Conservation (phyloP, 2,888 invertebrate species). For the Apodemia duryi region DNA sequence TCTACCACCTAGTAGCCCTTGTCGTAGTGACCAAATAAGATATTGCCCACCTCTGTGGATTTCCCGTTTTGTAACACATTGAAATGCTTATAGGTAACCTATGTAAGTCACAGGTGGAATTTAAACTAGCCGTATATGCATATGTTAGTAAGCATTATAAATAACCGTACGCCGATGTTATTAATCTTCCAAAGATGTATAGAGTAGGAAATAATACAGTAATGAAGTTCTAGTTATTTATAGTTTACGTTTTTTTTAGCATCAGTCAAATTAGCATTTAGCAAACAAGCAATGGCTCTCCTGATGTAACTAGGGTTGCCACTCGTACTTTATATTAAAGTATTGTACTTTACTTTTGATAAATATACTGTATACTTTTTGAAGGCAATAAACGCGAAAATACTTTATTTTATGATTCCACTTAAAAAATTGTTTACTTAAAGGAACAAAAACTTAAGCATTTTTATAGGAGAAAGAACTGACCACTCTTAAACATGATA, state of each 20-base stretch:
- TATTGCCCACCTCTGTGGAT: not conserved
- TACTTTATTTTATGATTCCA: too few relatives aligned
- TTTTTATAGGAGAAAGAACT: too few relatives aligned
- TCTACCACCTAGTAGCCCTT: not conserved
- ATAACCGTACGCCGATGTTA: not conserved
- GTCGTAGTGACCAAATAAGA: not conserved
- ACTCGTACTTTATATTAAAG: too few relatives aligned
- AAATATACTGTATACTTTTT: too few relatives aligned
- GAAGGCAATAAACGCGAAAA: too few relatives aligned
- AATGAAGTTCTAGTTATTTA: not conserved
- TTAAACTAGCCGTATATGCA: not conserved
- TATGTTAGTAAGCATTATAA: constrained; percentile 7
- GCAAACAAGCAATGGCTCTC: not conserved
- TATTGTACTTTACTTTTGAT: too few relatives aligned
- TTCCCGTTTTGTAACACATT: constrained; percentile 1
- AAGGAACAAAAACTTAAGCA: too few relatives aligned
- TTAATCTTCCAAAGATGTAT: not conserved
- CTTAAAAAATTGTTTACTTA: too few relatives aligned
- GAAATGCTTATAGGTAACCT: not conserved
- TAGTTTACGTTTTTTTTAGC: not conserved
- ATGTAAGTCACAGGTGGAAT: not conserved
- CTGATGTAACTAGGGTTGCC: too few relatives aligned
- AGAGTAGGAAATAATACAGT: not conserved
- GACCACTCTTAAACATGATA: too few relatives aligned
- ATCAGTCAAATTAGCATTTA: not conserved